Conservation (phyloP, 2,888 invertebrate species). For the Rhingia campestris region DNA sequence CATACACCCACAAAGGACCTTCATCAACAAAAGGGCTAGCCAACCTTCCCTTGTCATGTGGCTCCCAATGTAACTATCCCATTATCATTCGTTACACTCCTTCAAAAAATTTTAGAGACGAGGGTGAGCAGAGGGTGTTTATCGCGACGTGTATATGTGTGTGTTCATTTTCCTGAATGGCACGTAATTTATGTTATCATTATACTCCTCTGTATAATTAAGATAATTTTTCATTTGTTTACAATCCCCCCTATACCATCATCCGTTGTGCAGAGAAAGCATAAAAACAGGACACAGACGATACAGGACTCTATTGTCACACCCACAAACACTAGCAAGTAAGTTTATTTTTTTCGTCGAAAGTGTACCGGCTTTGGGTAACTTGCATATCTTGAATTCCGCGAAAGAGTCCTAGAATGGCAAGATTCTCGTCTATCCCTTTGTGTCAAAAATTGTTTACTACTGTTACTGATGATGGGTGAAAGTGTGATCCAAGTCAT, state of each 20-base stretch:
- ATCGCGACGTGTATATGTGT: slow-evolving; percentile 6
- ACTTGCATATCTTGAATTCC: slow-evolving; percentile 39
- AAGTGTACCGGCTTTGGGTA: slow-evolving; percentile 11
- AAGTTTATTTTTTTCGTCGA: background rate
- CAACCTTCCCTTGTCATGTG: slow-evolving; percentile 28
- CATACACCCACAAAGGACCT: slow-evolving; percentile 40
- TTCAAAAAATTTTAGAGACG: slow-evolving; percentile 28
- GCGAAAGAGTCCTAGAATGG: slow-evolving; percentile 7
- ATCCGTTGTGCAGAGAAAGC: slow-evolving; percentile 20
- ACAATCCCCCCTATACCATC: slow-evolving; percentile 14
- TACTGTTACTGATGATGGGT: slow-evolving; percentile 21
- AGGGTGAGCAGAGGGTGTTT: background rate
- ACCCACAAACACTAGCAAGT: slow-evolving; percentile 30
- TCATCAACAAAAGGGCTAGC: slow-evolving; percentile 34
- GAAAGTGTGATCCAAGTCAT: slow-evolving; percentile 45
- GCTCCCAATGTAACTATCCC: slow-evolving; percentile 37
- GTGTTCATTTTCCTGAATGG: slow-evolving; percentile 54
- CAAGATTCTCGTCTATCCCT: slow-evolving; percentile 29
- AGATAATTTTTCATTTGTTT: slow-evolving; percentile 71
- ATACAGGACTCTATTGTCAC: slow-evolving; percentile 12
- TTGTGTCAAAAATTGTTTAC: slow-evolving; percentile 25
- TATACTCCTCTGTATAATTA: slow-evolving; percentile 64
- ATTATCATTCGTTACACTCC: slow-evolving; percentile 63
- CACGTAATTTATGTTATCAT: slow-evolving; percentile 71
- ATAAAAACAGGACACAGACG: slow-evolving; percentile 10